Percentiles rank a stretch among this genome's conserved stretches.
Conservation (phyloP, 2,797 vertebrate species). For the Philypnodon macrostomus region DNA sequence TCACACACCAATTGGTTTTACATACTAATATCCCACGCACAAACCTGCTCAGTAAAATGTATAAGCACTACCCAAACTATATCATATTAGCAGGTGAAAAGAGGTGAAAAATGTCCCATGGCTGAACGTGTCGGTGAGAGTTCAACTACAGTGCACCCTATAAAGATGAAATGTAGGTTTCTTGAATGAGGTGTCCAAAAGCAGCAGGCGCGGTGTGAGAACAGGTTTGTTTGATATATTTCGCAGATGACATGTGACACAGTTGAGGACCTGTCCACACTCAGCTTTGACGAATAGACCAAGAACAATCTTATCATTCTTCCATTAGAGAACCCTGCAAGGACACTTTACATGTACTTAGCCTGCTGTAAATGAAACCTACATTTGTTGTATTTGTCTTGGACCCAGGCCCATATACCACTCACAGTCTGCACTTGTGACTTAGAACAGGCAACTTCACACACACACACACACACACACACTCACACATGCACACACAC, state of each 20-base stretch:
- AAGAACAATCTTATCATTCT: slow-evolving; percentile 48
- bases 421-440: slow-evolving; percentile 43
- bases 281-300: slow-evolving; percentile 19
- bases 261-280: slow-evolving; percentile 32
- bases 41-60: neutral
- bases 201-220: no score
- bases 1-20: no score
- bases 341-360: no score
- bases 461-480: slow-evolving; percentile 27
- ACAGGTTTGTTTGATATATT: slow-evolving; percentile 23
- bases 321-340: slow-evolving; percentile 29
- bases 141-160: neutral
- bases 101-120: neutral
- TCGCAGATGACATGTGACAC: slow-evolving; percentile 23
- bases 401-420: slow-evolving; percentile 46
- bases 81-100: no score
- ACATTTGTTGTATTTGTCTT: slow-evolving; percentile 54
- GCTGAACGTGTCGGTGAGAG: neutral
- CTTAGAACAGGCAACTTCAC: slow-evolving; percentile 45
- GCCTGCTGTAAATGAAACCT: slow-evolving; percentile 52
- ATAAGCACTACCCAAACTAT: no score
- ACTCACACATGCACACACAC: slow-evolving; percentile 5
- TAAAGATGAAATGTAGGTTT: slow-evolving; percentile 1
- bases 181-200: neutral
- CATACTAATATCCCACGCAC: no score